phyloP scores from a whole-genome alignment of 2,113 vertebrate genomes.

The Carettochelys insculpta region DNA sequence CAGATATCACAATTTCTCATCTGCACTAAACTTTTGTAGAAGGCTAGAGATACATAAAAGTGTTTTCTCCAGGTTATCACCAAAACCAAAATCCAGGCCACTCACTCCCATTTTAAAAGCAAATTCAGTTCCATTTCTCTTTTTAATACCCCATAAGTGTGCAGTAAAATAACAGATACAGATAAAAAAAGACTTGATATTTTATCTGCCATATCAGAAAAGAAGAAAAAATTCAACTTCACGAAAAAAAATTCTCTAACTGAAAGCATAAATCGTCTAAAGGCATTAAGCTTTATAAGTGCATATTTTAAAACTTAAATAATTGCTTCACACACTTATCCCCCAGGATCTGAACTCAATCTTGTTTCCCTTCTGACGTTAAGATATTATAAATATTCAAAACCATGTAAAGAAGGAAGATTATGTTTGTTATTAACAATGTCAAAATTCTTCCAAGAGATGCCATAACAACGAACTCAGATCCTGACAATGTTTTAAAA shows the following conservation, averaged over 20 bases:
- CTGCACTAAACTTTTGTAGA: background rate
- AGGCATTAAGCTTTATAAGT: background rate
- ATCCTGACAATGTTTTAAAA: background rate
- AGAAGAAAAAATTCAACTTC: background rate
- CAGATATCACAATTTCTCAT: background rate
- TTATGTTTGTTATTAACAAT: background rate
- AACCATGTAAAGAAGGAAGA: conserved; percentile 3
- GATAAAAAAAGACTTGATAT: background rate
- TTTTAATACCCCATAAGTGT: background rate
- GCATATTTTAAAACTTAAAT: background rate
- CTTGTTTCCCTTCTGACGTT: background rate
- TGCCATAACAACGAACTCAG: background rate
- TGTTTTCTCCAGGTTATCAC: background rate
- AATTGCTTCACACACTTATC: background rate
- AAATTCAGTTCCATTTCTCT: background rate
- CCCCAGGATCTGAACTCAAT: background rate
- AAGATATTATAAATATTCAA: background rate
- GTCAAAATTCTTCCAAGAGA: background rate
- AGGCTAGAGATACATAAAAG: background rate
- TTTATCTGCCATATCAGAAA: background rate
- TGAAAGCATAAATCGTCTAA: background rate
- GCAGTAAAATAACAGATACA: background rate
- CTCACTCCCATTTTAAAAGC: background rate
- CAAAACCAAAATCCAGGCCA: background rate
- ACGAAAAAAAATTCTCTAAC: background rate